Evolutionary conservation across 2,888 invertebrate species (phyloP), one percentile per base, ranked within the genome.

Genomic region (Acrobasis suavella): DNA sequence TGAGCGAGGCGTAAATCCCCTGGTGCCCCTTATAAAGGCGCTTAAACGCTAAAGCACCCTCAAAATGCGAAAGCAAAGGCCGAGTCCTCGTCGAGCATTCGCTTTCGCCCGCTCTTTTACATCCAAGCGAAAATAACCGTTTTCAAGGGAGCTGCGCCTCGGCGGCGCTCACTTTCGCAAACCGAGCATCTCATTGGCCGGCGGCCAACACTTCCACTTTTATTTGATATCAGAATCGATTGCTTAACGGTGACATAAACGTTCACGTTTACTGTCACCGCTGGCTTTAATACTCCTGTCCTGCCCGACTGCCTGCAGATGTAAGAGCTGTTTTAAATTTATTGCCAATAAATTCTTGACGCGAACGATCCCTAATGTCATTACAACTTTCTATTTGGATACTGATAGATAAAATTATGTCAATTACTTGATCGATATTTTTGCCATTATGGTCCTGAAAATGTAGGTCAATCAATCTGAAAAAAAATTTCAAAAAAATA

Each of bases 221-320:
- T 86, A 87, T 87, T 86, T 77, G 77, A 79, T 81, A 82, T 81
- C 76, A 73, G 74, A 82, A 87, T 89, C 86, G 87, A 91, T 89
- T 84, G 86, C 78, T 90, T 89, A 87, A 90, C 82, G 80, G 80
- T 77, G 72, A 73, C 79, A 80, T 89, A 86, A 90, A 88, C 77
- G 82, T 78, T 83, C 80, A 72, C 80, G 80, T 89, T 87, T 85
- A 87, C 77, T 83, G 85, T 85, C 83, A 81, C 78, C 75, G 78
- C 71, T 78, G 79, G 80, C 55, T 81, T 87, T 86, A 83, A 78
- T 81, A 77, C 76, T 76, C 74, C 75, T 73, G 81, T 84, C 78
- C 81, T 80, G 51, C 22, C 15, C 3, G 82, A 79, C 81, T 80
- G 51, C 22, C 15, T 51, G 82, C 80, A 82, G 78, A 76, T 74